Base-by-base conservation (phyloP, 2,113 vertebrate genomes). In the Macrotis lagotis region DNA sequence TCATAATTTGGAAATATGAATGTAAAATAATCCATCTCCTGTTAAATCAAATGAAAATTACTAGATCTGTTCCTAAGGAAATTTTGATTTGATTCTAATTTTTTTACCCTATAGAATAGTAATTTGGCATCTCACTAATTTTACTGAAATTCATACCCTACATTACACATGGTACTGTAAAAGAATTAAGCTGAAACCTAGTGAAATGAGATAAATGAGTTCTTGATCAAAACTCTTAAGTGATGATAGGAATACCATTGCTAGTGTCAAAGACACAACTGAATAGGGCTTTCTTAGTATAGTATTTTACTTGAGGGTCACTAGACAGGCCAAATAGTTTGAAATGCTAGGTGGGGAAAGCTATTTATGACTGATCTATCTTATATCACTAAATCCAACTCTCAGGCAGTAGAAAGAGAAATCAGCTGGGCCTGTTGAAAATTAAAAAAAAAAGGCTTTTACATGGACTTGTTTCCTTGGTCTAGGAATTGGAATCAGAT, bases 1-100 rank as follows among this genome's bases (percentile, higher is more conserved):
- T 96, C 7, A 93, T 94, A 92, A 88, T 91, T 96, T 88, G 97
- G 95, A 95, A 97, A 97, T 96, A 91, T 8, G 88, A 96, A 97
- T 93, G 91, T 50, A 95, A 44, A 96, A 95, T n/a, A 94, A 89
- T 91, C 16, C 94, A 94, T 91, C 16, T 95, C n/a, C 44, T 66
- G 48, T 74, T 90, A 91, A 44, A 95, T 53, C n/a, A 96, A 97
- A 89, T 94, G 14, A 96, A 95, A 89, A 95, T 51, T 51, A 50
- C 50, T 96, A 44, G 22, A 44, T 96, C 22, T 91, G 55, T 47
- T 95, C 66, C 95, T 91, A 96, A 96, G 55, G 83, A 94, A 83
- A 95, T 94, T 97, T 93, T 89, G 50, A 97, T 9, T 9, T 31
- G 48, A 89, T 96, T 98, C 96, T 97, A 48, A 96, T 93, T 91